Evolutionary conservation across 2,113 vertebrate species (phyloP), one percentile per base, ranked within the genome.

Genomic region (Halcyon senegalensis): DNA sequence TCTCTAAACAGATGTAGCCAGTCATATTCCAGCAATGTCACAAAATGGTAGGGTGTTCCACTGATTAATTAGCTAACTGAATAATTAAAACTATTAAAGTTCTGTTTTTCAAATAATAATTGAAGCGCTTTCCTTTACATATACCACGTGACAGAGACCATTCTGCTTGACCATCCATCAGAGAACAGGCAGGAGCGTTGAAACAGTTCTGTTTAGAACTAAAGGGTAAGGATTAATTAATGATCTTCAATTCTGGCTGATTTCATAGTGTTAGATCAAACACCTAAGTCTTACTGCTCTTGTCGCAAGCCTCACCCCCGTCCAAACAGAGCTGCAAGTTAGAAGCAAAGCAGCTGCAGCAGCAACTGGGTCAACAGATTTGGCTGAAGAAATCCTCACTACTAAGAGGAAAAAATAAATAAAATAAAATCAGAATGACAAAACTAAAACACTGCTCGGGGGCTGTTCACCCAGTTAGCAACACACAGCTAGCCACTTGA

Each of bases 371-470:
- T 89, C 92, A 96, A 84, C 28, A 50, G 67, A 82, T 76, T 53
- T 53, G 66, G 60, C 76, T 90, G 76, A 90, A 88, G 85, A 93
- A 96, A 94, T 93, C 73, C 68, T 83, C 68, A 44, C 64, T 41
- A n/a, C 48, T 78, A 37, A 55, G 76, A 93, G 39, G 33, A 48
- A 56, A 87, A 33, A 64, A 86, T 2, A 51, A 53, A 24, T 51
- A 51, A 87, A 35, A 5, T 64, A 72, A 87, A 60, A 73, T 55
- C 46, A 84, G 74, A 82, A 64, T 6, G 43, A 64, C 33, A 72
- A 35, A 90, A 62, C 33, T 21, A 11, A 91, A 70, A 79, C 3
- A 50, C 48, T 78, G 41, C 46, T 58, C 19, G 35, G 25, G 72
- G 33, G 39, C 84, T 76, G 44, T 25, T 85, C 79, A 76, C 35